Evolutionary conservation across 2,113 vertebrate species (phyloP).

Genomic region (Chloroceryle aenea): DNA sequence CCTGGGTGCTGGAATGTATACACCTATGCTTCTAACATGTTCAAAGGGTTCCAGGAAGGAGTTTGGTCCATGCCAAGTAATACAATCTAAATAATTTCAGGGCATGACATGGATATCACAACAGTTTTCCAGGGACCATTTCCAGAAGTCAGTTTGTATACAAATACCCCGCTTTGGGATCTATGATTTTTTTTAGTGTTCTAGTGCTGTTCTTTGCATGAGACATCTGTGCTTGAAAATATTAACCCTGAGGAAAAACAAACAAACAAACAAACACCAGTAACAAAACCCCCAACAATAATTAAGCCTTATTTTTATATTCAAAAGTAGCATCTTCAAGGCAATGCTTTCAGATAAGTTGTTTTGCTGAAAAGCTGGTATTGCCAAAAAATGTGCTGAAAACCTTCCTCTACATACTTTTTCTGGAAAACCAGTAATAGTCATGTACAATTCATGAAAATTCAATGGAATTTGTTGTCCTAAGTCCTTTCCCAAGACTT

Average conservation of each 20-base stretch:
- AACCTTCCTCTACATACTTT: not conserved
- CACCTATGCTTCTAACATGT: not conserved
- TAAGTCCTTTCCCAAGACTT: not conserved
- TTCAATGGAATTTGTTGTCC: not conserved
- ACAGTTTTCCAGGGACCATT: not conserved
- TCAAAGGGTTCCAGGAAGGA: not conserved
- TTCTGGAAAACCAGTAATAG: not conserved
- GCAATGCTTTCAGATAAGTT: not conserved
- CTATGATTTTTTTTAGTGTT: not conserved
- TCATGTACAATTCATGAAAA: not conserved
- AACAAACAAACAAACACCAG: no score
- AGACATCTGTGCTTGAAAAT: not conserved
- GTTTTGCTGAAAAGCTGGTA: not conserved
- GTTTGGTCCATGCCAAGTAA: not conserved
- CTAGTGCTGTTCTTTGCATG: not conserved
- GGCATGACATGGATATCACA: not conserved
- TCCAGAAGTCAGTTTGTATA: not conserved
- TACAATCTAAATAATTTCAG: not conserved
- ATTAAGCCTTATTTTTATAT: not conserved
- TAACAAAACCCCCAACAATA: not conserved
- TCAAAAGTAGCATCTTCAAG: not conserved
- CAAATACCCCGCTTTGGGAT: not conserved
- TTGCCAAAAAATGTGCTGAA: not conserved
- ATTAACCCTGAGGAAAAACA: not conserved
- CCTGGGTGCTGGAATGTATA: not conserved